These are phyloP conservation scores for Pristionchus maxplancki DNA, from an alignment of 2,888 invertebrate genomes.

Conservation along the genomic window DNA sequence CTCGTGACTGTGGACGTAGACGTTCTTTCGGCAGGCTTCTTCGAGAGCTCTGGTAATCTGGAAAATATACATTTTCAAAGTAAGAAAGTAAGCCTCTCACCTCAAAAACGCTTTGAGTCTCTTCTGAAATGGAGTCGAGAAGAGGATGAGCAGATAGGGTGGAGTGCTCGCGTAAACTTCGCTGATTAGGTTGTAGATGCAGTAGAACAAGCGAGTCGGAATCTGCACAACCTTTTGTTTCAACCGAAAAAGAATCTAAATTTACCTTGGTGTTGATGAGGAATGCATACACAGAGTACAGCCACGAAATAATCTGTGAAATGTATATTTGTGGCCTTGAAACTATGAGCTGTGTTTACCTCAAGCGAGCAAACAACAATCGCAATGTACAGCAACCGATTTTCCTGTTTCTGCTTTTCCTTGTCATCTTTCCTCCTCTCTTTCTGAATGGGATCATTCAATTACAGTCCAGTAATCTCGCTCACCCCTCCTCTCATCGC, in stretches of 20 bases:
- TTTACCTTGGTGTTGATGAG: conserved; percentile 18
- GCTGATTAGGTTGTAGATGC: background rate
- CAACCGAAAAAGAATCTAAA: background rate
- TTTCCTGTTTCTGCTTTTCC: conserved; percentile 36
- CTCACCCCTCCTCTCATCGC: background rate
- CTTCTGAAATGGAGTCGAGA: conserved; percentile 24
- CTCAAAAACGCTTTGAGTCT: conserved; percentile 7
- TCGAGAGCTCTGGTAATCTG: no score
- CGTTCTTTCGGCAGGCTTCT: no score
- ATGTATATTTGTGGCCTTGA: background rate
- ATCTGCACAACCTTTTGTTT: no score
- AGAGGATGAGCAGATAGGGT: conserved; percentile 23
- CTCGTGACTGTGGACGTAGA: no score
- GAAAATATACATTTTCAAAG: no score
- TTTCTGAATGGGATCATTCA: background rate
- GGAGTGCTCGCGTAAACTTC: conserved; percentile 24
- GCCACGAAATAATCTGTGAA: background rate
- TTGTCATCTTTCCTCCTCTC: background rate
- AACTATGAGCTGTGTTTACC: background rate
- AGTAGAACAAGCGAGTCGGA: conserved; percentile 2
- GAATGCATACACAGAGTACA: conserved; percentile 18
- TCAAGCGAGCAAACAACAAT: conserved; percentile 25
- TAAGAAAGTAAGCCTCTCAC: no score
- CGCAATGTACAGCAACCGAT: conserved; percentile 18
- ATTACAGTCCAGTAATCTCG: background rate